Evolutionary conservation across 37 sponge, comb jelly and placozoan genomes (phyloP).

Genomic region (Mnemiopsis leidyi): DNA sequence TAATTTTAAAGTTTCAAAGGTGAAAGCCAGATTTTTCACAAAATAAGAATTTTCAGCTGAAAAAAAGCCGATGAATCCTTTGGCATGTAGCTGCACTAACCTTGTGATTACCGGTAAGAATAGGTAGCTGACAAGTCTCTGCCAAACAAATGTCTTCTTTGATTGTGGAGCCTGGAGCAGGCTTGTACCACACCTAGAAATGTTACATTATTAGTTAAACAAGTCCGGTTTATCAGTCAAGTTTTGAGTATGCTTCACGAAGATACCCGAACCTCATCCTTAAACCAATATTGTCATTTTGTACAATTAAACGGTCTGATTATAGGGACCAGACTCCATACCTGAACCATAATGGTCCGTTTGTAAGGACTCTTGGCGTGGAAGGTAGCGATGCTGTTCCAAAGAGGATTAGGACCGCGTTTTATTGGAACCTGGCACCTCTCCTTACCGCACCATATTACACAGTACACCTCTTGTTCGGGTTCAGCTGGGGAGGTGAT

Average conservation of each 20-base stretch:
- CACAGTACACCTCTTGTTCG: slow-evolving; percentile 40
- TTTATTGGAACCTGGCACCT: slow-evolving; percentile 12
- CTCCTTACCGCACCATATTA: slow-evolving; percentile 41
- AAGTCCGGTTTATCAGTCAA: no score
- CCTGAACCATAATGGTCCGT: slow-evolving; percentile 20
- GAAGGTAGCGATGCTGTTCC: slow-evolving; percentile 50
- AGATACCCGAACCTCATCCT: no score
- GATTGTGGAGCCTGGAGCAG: background rate
- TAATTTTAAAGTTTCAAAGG: background rate
- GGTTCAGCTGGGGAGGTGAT: background rate
- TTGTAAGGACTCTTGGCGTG: slow-evolving; percentile 55
- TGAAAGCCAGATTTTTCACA: background rate
- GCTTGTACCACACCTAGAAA: slow-evolving; percentile 40
- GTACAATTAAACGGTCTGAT: no score
- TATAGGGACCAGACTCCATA: no score
- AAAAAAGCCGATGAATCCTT: background rate
- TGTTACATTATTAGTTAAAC: background rate
- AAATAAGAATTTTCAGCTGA: background rate
- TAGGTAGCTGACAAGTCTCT: slow-evolving; percentile 2
- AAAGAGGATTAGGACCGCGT: slow-evolving; percentile 15
- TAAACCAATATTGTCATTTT: no score
- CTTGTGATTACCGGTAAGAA: slow-evolving; percentile 34
- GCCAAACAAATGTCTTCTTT: background rate
- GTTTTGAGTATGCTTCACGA: no score
- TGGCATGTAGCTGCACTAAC: background rate